Base-by-base conservation (phyloP, 2,113 vertebrate genomes). In the Erythrocercus mccallii region DNA sequence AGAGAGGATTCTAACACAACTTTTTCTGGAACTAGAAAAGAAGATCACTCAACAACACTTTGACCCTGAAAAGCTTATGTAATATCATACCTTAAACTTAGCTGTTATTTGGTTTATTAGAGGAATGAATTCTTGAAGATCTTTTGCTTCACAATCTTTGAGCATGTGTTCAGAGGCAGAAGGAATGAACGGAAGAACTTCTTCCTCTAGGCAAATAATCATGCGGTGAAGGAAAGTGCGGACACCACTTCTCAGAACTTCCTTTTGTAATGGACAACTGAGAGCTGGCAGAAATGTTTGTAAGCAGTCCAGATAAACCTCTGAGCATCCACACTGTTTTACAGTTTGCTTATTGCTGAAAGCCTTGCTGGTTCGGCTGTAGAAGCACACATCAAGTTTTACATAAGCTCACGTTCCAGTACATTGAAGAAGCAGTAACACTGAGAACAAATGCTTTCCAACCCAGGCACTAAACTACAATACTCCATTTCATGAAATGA, bases 261-360 rank as follows among this genome's bases (percentile, higher is more conserved):
- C 98, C 81, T 99, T 98, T 97, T 99, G 99, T 77, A 99, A 96
- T 1, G 99, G 99, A 80, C 99, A 99, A 96, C 99, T 99, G 64
- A 99, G 98, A 19, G 99, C 99, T 5, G 99, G 99, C 92, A 99
- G 97, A 98, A 99, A 99, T 1, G 98, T 98, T 94, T 98, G 98
- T 94, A 99, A 98, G 78, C 99, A 99, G 98, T 99, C 99, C 62
- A 99, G 95, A 97, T 99, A 99, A 35, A 99, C 99, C 97, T 99
- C 99, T 3, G 99, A 99, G 96, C 99, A 99, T 97, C 99, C 99
- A 86, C 99, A 99, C 6, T 99, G 98, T 95, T 99, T 99, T 96
- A 99, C 99, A 33, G 99, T 99, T 97, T 99, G 99, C 96, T 99
- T 99, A 98, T 99, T 99, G 98, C 99, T 99, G 98, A 99, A 99